Base-by-base conservation (phyloP, 92 coral and sea anemone genomes). In the Zoanthus solanderi region DNA sequence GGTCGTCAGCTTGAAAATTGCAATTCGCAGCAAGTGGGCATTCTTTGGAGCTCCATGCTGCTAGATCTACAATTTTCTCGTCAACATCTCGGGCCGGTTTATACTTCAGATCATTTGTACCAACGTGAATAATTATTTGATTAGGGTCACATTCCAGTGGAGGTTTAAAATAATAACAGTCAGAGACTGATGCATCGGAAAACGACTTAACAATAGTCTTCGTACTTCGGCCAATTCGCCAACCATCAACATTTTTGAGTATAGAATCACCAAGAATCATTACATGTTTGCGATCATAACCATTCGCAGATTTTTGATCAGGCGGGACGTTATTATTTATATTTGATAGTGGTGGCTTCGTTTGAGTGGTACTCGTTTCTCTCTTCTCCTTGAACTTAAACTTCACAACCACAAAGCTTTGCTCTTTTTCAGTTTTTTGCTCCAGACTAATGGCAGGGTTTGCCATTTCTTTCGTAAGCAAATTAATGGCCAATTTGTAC, bases 1-100 rank as follows among this genome's bases (percentile, higher is more conserved):
- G 31, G 34, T 18, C 32, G 79, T 75, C 58, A 75, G 7, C 79
- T 75, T 60, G 7, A 32, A 75, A 47, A 75, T 75, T 15, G 58
- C 79, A 10, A 75, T 75, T 23, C 28, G 14, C 13, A 1, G 14
- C 44, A 7, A 23, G 30, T 16, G 79, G 79, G 9, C 32, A 47
- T 47, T 75, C 60, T 45, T 7, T 45, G 3, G 58, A n/a, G 46
- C 28, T 47, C 80, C 61, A 76, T 13, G 61, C 14, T 23, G 80
- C 80, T 0, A 76, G 63, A 76, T 76, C 80, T 5, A 76, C 61
- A 23, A 76, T 54, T 1, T 32, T 52, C n/a, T 53, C 83, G 3
- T 68, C 68, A 56, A 57, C 11, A 18, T 13, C 45, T 28, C 83
- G 66, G 47, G 67, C 83, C 60, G 83, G 14, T 7, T 56, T 53